Percentiles rank a stretch among this genome's conserved stretches.
Conservation (phyloP, 2,888 invertebrate genomes). For the Orthosia incerta region DNA sequence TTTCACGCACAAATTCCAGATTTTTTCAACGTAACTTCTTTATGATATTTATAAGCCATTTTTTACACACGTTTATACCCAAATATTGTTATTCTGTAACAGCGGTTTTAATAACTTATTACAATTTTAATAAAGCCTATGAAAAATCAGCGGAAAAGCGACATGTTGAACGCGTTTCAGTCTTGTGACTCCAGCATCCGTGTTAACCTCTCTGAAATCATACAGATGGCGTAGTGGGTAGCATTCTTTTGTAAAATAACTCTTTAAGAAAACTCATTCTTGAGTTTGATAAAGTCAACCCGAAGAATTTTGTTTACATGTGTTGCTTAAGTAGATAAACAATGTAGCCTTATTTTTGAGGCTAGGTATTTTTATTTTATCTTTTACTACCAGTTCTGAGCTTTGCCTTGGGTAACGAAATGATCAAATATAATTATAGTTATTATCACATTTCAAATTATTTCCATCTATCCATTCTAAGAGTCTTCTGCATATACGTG, state of each 20-base stretch:
- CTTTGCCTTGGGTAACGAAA: neutral
- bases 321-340: neutral
- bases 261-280: neutral
- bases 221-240: constrained; percentile 57
- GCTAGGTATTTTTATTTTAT: too few relatives aligned
- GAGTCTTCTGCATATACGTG: too few relatives aligned
- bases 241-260: neutral
- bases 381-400: neutral
- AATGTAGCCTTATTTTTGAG: too few relatives aligned
- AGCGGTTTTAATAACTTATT: neutral
- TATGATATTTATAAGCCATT: neutral
- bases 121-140: neutral
- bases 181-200: constrained; percentile 2
- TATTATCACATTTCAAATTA: too few relatives aligned
- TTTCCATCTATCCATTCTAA: too few relatives aligned
- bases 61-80: neutral
- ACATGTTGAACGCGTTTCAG: neutral
- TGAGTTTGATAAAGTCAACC: neutral
- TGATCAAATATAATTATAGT: too few relatives aligned
- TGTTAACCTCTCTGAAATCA: constrained; percentile 23
- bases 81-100: neutral
- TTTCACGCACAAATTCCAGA: neutral
- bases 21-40: neutral
- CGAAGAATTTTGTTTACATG: neutral
- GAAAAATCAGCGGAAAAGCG: neutral